Conservation (phyloP, 2,888 invertebrate species). For the Pterostichus madidus region DNA sequence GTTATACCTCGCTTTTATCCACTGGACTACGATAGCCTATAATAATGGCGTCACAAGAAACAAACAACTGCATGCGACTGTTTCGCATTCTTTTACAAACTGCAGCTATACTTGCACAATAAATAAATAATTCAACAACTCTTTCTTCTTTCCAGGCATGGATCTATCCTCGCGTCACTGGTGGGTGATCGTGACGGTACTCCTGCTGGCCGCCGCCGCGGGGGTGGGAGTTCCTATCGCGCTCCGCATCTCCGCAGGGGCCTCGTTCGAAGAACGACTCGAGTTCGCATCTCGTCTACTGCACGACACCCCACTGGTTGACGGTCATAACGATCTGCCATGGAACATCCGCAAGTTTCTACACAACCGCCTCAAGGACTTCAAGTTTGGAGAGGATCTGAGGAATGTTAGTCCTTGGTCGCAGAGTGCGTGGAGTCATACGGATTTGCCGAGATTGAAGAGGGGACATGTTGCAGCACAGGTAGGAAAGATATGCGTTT, state of each 20-base stretch:
- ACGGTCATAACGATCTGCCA: slow-evolving; percentile 94
- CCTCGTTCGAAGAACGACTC: slow-evolving; percentile 87
- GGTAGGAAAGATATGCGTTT: slow-evolving; percentile 77
- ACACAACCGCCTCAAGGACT: slow-evolving; percentile 92
- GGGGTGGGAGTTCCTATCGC: slow-evolving; percentile 90
- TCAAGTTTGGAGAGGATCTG: slow-evolving; percentile 86
- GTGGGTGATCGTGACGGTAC: slow-evolving; percentile 87
- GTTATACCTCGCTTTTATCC: no score
- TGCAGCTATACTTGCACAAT: not conserved
- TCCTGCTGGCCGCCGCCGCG: slow-evolving; percentile 88
- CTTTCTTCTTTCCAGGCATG: slow-evolving; percentile 76
- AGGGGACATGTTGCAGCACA: slow-evolving; percentile 89
- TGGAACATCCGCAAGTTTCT: slow-evolving; percentile 95
- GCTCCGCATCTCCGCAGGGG: slow-evolving; percentile 87
- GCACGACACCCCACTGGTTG: slow-evolving; percentile 88
- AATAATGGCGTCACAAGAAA: no score
- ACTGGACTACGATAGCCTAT: no score
- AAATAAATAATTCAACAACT: not conserved
- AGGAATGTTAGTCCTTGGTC: slow-evolving; percentile 86
- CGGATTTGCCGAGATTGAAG: slow-evolving; percentile 86
- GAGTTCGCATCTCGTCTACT: slow-evolving; percentile 86
- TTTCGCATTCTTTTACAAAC: no score
- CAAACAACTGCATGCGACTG: no score
- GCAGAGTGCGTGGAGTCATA: slow-evolving; percentile 87
- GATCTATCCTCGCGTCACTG: slow-evolving; percentile 84